phyloP scores from a whole-genome alignment of 2,888 invertebrate genomes.

The Listrodromus nycthemerus region DNA sequence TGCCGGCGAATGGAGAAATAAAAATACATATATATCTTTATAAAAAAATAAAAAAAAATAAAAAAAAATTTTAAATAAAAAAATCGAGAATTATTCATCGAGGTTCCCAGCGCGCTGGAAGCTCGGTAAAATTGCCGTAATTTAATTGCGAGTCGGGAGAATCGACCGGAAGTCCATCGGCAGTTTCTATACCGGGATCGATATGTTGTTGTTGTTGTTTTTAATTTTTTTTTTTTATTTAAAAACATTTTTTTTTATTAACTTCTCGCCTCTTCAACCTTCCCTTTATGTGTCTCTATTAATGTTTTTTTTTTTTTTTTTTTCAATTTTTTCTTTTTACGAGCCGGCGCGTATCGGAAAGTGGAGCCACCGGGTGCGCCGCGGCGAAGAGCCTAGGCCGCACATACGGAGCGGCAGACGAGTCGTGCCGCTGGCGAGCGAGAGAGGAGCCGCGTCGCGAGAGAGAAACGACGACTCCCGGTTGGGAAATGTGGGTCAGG shows the following conservation, averaged over 20 bases:
- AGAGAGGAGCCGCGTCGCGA: conserved; percentile 11
- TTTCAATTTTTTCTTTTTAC: conserved; percentile 36
- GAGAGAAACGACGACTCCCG: conserved; percentile 60
- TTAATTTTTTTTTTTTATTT: conserved; percentile 5
- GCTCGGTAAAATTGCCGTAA: neutral
- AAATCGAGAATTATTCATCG: neutral
- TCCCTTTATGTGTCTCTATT: neutral
- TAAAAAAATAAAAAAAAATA: no score
- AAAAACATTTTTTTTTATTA: neutral
- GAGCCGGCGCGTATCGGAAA: conserved; percentile 70
- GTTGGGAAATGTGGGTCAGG: conserved; percentile 81
- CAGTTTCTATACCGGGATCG: neutral
- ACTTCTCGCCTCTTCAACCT: conserved; percentile 35
- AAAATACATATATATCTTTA: no score
- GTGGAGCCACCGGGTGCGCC: conserved; percentile 67
- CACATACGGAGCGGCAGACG: conserved; percentile 50
- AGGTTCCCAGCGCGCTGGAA: neutral
- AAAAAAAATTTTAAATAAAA: neutral
- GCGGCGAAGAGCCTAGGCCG: conserved; percentile 47
- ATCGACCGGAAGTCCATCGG: neutral
- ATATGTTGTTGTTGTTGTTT: neutral
- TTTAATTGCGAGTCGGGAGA: neutral
- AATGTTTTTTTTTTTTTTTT: conserved; percentile 8
- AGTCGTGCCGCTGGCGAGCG: conserved; percentile 27
- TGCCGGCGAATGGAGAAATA: no score